Evolutionary conservation across 2,888 invertebrate species (phyloP).

Genomic region (Heliconius sara): DNA sequence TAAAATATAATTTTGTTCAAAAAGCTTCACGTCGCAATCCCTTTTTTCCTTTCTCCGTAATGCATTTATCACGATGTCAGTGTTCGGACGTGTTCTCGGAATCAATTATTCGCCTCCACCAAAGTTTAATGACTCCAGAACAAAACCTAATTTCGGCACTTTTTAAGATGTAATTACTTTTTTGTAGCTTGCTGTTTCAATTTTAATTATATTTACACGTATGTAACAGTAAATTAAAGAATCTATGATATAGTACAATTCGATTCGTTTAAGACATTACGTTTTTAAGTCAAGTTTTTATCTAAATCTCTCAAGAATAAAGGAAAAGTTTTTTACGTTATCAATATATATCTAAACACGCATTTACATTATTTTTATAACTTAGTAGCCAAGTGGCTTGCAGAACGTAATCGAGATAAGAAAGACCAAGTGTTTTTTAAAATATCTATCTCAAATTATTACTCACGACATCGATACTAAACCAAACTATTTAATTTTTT

Average conservation of each 20-base stretch:
- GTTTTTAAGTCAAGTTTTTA: neutral
- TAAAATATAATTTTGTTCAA: neutral
- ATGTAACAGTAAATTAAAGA: neutral
- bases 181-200: neutral
- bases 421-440: neutral
- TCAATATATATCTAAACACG: no score
- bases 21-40: neutral
- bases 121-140: constrained; percentile 39
- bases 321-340: no score
- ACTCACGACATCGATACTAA: neutral
- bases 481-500: neutral
- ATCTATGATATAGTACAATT: neutral
- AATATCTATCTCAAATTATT: neutral
- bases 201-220: neutral
- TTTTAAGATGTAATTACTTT: constrained; percentile 1
- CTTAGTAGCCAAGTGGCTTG: neutral
- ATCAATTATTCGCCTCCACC: constrained; percentile 35
- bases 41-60: constrained; percentile 34
- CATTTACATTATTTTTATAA: neutral
- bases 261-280: neutral
- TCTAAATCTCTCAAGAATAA: neutral
- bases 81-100: constrained; percentile 36
- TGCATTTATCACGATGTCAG: constrained; percentile 13
- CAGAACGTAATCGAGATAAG: neutral
- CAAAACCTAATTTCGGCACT: constrained; percentile 28